phyloP scores from a whole-genome alignment of 64 coral and sea anemone genomes.

The Pocillopora verrucosa region DNA sequence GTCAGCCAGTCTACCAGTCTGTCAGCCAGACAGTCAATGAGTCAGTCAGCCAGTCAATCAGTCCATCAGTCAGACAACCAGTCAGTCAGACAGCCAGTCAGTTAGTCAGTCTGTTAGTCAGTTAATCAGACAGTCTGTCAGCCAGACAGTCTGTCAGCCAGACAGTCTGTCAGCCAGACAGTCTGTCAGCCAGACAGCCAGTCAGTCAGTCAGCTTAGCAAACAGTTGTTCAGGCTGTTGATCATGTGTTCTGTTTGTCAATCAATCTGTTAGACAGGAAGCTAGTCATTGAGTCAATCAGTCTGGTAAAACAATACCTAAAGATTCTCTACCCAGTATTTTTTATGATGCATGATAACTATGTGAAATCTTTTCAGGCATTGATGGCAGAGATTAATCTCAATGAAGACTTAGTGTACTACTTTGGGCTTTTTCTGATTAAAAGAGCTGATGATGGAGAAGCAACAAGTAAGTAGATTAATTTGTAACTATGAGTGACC shows the following conservation, averaged over 20 bases:
- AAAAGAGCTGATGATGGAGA: conserved; percentile 85
- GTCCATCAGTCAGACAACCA: background rate
- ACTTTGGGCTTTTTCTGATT: conserved; percentile 92
- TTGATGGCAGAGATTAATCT: conserved; percentile 89
- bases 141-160: background rate
- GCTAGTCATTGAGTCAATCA: background rate
- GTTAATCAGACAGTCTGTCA: background rate
- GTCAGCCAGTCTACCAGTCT: background rate
- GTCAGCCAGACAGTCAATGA: background rate
- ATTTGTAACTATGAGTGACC: background rate
- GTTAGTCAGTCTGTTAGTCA: background rate
- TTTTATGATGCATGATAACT: background rate
- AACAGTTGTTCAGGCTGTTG: background rate
- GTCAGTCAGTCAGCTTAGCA: background rate
- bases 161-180: background rate
- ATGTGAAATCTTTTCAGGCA: conserved; percentile 37
- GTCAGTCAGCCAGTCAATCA: background rate
- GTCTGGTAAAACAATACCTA: background rate
- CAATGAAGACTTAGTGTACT: conserved; percentile 71
- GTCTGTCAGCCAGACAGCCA: background rate
- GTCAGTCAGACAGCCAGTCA: background rate
- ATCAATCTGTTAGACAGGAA: background rate
- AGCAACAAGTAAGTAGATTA: conserved; percentile 66
- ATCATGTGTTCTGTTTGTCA: too few species aligned
- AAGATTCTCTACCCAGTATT: background rate